Percentiles rank a stretch among this genome's conserved stretches.
phyloP scores from a whole-genome alignment of 2,113 vertebrate species.

The Seriola aureovittata region DNA sequence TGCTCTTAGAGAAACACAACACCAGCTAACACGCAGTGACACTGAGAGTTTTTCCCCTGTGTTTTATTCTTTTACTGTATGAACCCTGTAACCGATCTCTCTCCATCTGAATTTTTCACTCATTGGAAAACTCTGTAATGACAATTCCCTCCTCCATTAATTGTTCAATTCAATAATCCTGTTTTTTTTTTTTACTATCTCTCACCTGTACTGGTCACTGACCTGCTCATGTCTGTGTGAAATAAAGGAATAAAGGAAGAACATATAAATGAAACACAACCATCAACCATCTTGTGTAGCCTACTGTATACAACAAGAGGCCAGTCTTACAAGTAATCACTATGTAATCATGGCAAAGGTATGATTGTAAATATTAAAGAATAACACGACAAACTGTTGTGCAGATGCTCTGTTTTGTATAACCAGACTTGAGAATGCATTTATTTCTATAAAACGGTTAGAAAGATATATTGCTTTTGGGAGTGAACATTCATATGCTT shows the following conservation, averaged over 20 bases:
- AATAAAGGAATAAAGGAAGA: slow-evolving; percentile 35
- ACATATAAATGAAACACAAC: slow-evolving; percentile 45
- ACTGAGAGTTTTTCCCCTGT: slow-evolving; percentile 1
- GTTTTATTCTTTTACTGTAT: slow-evolving; percentile 20
- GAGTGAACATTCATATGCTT: background rate
- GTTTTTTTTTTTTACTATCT: background rate
- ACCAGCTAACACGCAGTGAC: slow-evolving; percentile 57
- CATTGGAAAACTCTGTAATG: slow-evolving; percentile 1
- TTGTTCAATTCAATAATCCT: background rate
- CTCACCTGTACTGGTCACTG: slow-evolving; percentile 21
- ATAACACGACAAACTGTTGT: slow-evolving; percentile 41
- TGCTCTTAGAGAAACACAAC: slow-evolving; percentile 31
- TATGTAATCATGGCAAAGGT: slow-evolving; percentile 60
- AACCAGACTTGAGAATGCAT: background rate
- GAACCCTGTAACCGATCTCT: background rate
- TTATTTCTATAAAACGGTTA: background rate
- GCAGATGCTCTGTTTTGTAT: slow-evolving; percentile 13
- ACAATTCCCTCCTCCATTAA: slow-evolving; percentile 1
- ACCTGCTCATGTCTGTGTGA: slow-evolving; percentile 30
- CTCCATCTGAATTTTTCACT: background rate
- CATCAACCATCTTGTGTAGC: slow-evolving; percentile 37
- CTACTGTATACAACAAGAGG: slow-evolving; percentile 37
- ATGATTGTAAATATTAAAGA: slow-evolving; percentile 75
- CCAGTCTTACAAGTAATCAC: slow-evolving; percentile 38
- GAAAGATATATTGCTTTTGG: background rate